phyloP scores from a whole-genome alignment of 2,888 invertebrate genomes.

The Villa cingulata region DNA sequence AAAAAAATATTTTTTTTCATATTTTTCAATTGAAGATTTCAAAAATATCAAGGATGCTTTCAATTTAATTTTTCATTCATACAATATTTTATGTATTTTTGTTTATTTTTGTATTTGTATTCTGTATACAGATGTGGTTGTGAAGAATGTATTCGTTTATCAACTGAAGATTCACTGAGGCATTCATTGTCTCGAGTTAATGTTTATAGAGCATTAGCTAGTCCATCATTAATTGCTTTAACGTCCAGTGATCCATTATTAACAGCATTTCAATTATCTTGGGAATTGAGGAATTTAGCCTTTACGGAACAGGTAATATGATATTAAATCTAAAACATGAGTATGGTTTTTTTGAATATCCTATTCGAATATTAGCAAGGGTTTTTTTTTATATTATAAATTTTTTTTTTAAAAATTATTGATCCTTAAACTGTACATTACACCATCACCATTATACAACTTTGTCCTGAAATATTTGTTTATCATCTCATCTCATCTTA shows the following conservation, averaged over 20 bases:
- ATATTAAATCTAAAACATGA: too few relatives aligned
- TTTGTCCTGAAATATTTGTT: too few relatives aligned
- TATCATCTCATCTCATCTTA: too few relatives aligned
- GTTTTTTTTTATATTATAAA: too few relatives aligned
- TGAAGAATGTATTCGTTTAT: conserved; percentile 66
- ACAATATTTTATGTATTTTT: neutral
- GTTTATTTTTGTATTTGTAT: neutral
- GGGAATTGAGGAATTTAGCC: conserved; percentile 82
- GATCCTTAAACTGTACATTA: too few relatives aligned
- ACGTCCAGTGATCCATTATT: conserved; percentile 86
- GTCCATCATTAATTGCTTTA: conserved; percentile 84
- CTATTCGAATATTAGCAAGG: too few relatives aligned
- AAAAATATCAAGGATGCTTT: neutral
- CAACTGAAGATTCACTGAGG: conserved; percentile 60
- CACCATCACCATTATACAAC: too few relatives aligned
- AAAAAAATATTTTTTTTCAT: neutral
- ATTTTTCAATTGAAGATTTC: neutral
- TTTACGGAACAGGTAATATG: conserved; percentile 61
- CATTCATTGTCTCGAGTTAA: conserved; percentile 83
- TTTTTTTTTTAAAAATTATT: too few relatives aligned
- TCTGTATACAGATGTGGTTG: conserved; percentile 55
- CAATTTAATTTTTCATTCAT: neutral
- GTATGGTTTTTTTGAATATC: too few relatives aligned
- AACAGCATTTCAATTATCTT: conserved; percentile 88
- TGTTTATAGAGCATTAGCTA: conserved; percentile 81